Conservation (phyloP, 1,140 invertebrate species). For the Rhopalosiphum padi region DNA sequence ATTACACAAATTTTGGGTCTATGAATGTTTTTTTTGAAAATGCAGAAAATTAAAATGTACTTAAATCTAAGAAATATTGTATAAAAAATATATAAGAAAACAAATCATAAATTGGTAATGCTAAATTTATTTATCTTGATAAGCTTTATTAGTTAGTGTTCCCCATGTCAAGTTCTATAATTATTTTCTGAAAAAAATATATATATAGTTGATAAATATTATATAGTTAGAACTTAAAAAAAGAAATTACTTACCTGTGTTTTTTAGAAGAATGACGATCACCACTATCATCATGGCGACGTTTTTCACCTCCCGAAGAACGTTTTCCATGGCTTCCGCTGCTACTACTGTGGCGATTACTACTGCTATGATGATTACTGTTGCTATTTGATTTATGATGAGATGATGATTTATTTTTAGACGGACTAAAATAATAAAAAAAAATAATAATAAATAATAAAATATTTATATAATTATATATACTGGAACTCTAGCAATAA, state of each 20-base stretch:
- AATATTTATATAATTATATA: too few relatives aligned
- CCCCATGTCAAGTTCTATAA: neutral
- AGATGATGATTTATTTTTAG: constrained; percentile 52
- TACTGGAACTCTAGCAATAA: neutral
- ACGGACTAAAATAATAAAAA: constrained; percentile 38
- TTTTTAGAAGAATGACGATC: constrained; percentile 54
- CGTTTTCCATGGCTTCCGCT: constrained; percentile 1
- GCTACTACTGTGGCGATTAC: constrained; percentile 1
- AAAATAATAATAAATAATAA: neutral
- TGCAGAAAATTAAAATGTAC: constrained; percentile 13
- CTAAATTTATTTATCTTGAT: neutral
- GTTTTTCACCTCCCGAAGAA: constrained; percentile 47
- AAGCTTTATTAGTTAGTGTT: neutral
- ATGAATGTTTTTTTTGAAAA: neutral
- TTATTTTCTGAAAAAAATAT: constrained; percentile 36
- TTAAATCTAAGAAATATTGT: neutral
- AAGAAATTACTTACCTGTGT: constrained; percentile 7
- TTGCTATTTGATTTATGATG: constrained; percentile 44
- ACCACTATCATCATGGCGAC: constrained; percentile 41
- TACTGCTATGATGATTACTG: constrained; percentile 37
- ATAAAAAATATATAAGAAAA: constrained; percentile 31
- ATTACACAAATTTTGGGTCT: neutral
- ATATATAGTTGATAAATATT: neutral
- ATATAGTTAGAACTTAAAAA: neutral
- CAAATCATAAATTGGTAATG: neutral